Conservation (phyloP, 23 tunicate genomes). For the Botrylloides violaceus region DNA sequence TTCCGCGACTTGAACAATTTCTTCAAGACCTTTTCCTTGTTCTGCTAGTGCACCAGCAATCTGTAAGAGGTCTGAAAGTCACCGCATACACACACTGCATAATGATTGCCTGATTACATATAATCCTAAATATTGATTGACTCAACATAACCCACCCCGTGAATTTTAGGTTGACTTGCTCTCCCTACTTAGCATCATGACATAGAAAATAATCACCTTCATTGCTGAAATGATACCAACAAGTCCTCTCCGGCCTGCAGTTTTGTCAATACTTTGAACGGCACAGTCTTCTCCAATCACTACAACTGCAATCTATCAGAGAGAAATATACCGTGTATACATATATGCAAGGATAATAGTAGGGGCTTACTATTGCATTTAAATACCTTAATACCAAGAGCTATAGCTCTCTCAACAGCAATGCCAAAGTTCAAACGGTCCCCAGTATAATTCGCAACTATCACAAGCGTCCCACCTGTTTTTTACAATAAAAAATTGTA, state of each 20-base stretch:
- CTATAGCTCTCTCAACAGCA: conserved; percentile 83
- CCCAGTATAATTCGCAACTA: conserved; percentile 97
- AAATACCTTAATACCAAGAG: conserved; percentile 33
- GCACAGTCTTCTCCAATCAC: conserved; percentile 98
- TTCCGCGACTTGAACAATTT: conserved; percentile 28
- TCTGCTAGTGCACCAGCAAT: conserved; percentile 86
- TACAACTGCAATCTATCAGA: conserved; percentile 33
- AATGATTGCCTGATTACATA: no score
- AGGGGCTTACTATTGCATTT: no score
- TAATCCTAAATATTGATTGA: no score
- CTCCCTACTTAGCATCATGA: no score
- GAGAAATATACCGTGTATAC: neutral
- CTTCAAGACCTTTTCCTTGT: conserved; percentile 41
- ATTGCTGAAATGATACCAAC: conserved; percentile 76
- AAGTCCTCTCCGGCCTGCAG: conserved; percentile 83
- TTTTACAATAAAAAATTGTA: no score
- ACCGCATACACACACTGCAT: no score
- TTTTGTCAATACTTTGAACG: conserved; percentile 61
- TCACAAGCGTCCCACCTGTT: conserved; percentile 54
- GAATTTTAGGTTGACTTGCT: no score
- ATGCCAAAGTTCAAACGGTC: conserved; percentile 97
- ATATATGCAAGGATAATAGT: neutral
- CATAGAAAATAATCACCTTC: conserved; percentile 34
- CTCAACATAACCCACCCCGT: no score
- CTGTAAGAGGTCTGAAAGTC: no score